Base-by-base conservation (phyloP, 2,888 invertebrate genomes). In the Chydorus sphaericus region DNA sequence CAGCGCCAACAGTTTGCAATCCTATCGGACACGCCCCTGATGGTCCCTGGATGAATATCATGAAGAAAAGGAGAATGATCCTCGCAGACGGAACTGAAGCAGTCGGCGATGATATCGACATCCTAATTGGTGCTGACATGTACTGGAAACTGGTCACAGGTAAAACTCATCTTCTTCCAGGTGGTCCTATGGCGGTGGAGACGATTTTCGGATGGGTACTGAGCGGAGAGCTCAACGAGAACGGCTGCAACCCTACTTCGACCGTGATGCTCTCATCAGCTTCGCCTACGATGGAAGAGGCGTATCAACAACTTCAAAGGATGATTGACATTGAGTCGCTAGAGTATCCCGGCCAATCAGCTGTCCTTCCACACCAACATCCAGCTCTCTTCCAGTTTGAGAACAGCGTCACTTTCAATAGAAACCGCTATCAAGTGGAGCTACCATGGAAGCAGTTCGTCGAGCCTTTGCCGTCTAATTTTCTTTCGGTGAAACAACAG, bases 111-210 rank as follows among this genome's bases (percentile, higher is more conserved):
- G n/a, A n/a, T n/a, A 33, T 52, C 36, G 52, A 52, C 23, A 10
- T 52, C 36, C 52, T 37, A 14, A 18, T 52, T 16, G 52, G 52
- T 14, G 52, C 52, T 4, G 52, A 52, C 1, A 33, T 33, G 20
- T 52, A 20, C 36, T 52, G 52, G 52, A 16, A 29, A 18, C 36
- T 52, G 33, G 33, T 52, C 18, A n/a, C n/a, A n/a, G 52, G 52
- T 4, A 36, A 52, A 23, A 18, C n/a, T 7, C 16, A 33, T 16
- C 11, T 52, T 14, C n/a, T 16, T 3, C 33, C 20, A 16, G 26
- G 16, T 1, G 52, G 52, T 4, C 52, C 52, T 11, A 36, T 20
- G 7, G 52, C 52, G 30, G 52, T 37, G 7, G 2, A 33, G 14
- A 33, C 52, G 4, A n/a, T 16, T 4, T 23, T 52, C n/a, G 52